Base-by-base conservation (phyloP, 2,113 vertebrate species). In the Alectura lathami region DNA sequence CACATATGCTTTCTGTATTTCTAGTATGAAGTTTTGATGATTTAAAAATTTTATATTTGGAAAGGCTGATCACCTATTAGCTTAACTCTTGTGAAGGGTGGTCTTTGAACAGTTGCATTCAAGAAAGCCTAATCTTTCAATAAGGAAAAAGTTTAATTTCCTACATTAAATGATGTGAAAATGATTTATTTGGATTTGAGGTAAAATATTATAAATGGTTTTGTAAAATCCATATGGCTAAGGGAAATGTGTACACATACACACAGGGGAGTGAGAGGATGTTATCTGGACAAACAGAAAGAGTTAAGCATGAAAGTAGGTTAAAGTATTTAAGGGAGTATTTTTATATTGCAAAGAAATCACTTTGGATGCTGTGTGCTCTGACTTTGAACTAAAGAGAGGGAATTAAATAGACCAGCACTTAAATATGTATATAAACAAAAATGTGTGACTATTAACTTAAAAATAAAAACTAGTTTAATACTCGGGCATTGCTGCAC, bases 401-500 rank as follows among this genome's bases (percentile, higher is more conserved):
- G 14, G 17, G 34, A 86, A 43, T 83, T 53, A 94, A 74, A 66
- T 21, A 88, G 50, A 29, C 13, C 66, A 83, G 26, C 10, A 22
- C 80, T 91, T 91, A 91, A 83, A 74, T 74, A 83, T 21, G 13
- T 73, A 26, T 69, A 38, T 47, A 86, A 85, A 91, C 27, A 91
- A 88, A 83, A 77, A 15, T 45, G 15, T 62, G 57, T 81, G 68
- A 53, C 57, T 76, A 14, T 77, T 88, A 76, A 45, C 22, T 73
- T 88, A 76, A 87, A 86, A 86, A 81, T 62, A 86, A 70, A 88
- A 83, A 59, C 2, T 27, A 63, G 47, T 70, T 75, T 62, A 76
- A 42, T 30, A 47, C 56, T 67, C 64, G 73, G 73, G 73, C 0
- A 12, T 92, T 86, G 80, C 76, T 93, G 60, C 8, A 15, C 69